Percentiles rank a stretch among this genome's conserved stretches.
Evolutionary conservation across 2,113 vertebrate species (phyloP).

Genomic region (Cathartes aura): DNA sequence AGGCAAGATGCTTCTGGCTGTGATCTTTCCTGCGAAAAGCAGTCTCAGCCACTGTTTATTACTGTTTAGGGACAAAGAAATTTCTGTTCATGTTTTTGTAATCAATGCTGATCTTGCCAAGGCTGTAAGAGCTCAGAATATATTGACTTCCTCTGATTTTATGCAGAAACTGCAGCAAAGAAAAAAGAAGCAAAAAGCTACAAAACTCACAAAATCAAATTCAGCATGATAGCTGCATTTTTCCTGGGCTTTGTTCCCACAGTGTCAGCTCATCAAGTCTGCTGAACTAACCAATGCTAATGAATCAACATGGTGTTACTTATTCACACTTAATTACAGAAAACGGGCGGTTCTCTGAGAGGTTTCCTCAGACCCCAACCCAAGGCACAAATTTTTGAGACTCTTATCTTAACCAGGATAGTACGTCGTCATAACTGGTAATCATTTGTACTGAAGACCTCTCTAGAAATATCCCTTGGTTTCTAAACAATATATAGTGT

Average conservation of each 20-base stretch:
- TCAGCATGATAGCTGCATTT: neutral
- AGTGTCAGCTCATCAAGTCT: neutral
- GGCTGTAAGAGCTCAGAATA: neutral
- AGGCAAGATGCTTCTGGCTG: slow-evolving; percentile 14
- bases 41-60: neutral
- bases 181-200: neutral
- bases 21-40: neutral
- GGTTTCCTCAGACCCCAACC: neutral
- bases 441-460: neutral
- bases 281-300: neutral
- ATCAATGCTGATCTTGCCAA: slow-evolving; percentile 19
- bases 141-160: slow-evolving; percentile 11
- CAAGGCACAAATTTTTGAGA: neutral
- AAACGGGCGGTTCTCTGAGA: neutral
- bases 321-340: neutral
- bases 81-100: slow-evolving; percentile 51
- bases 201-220: neutral
- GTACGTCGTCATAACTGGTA: neutral
- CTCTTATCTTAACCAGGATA: neutral
- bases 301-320: neutral
- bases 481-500: neutral
- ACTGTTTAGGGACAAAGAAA: slow-evolving; percentile 8
- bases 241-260: neutral
- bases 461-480: neutral
- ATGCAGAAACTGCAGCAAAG: slow-evolving; percentile 16